Base-by-base conservation (phyloP, 2,113 vertebrate species). In the Lepisosteus osseus region DNA sequence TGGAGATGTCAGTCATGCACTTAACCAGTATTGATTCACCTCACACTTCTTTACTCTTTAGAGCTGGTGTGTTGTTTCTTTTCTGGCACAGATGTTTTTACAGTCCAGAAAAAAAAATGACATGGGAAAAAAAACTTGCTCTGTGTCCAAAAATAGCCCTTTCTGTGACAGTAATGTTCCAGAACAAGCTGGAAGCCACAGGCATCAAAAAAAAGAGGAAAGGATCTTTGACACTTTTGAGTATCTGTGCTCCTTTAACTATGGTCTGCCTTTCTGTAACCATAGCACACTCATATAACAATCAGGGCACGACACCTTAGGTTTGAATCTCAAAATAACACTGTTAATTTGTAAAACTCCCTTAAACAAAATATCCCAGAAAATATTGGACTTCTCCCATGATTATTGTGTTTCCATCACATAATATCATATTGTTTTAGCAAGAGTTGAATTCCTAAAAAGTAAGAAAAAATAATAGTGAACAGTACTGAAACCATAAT, bases 81-180 rank as follows among this genome's bases (percentile, higher is more conserved):
- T 72, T 70, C 62, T 79, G 42, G 69, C 61, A 55, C 82, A 87
- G 84, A 83, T 89, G 83, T 94, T 95, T 94, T 88, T 88, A 87
- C 85, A 89, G 84, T 78, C 86, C 78, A 88, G 88, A 87, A 82
- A 89, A 92, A 86, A 56, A 51, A 14, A 55, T 44, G 51, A 57
- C 47, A 56, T 47, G 56, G 54, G 78, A 86, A 81, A 42, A 47
- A 90, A 82, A 84, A 83, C 82, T 80, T 44, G 44, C 67, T 59
- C 75, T 82, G 47, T 6, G 9, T 78, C 82, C 76, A 71, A 57
- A 77, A 85, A 40, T 54, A 72, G 70, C 63, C 72, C 11, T 64
- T 68, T 55, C 40, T 8, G 43, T n/a, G 67, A 62, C 47, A 59
- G 29, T 29, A 29, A 29, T 2, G 29, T 29, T 29, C 29, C 29